phyloP scores from a whole-genome alignment of 2,888 invertebrate species.

The Stegana nigrithorax region DNA sequence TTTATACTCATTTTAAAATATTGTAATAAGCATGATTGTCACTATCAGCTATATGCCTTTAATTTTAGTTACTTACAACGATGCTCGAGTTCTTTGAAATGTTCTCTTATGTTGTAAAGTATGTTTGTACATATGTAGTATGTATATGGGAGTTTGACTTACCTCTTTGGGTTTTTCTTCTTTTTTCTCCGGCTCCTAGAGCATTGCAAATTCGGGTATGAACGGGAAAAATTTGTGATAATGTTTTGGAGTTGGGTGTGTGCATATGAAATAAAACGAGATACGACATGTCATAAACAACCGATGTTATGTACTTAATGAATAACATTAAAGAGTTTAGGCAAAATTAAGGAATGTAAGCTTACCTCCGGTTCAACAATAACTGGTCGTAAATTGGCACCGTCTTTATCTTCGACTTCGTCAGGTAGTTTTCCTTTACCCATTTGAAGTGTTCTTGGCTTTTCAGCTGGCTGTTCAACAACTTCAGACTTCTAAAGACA shows the following conservation, averaged over 20 bases:
- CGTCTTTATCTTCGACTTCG: conserved; percentile 53
- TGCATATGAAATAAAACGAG: neutral
- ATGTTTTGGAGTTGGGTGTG: neutral
- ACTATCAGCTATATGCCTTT: neutral
- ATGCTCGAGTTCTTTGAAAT: neutral
- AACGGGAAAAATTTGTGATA: neutral
- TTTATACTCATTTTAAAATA: neutral
- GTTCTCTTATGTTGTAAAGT: too few relatives aligned
- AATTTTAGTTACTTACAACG: too few relatives aligned
- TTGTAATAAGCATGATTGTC: neutral
- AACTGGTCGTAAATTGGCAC: conserved; percentile 62
- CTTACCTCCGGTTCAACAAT: conserved; percentile 67
- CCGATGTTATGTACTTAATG: neutral
- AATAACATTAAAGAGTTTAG: neutral
- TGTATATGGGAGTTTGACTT: too few relatives aligned
- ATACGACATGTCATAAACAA: neutral
- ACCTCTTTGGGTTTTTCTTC: neutral
- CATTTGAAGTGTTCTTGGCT: conserved; percentile 54
- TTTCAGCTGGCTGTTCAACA: conserved; percentile 42
- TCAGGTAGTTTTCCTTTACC: conserved; percentile 66
- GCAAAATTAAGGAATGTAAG: neutral
- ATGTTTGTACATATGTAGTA: too few relatives aligned
- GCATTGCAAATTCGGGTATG: too few relatives aligned
- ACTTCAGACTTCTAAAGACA: conserved; percentile 63
- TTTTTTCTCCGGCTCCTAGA: neutral